Evolutionary conservation across 2,113 vertebrate species (phyloP), one percentile per base, ranked within the genome.

Genomic region (Mastomys coucha): DNA sequence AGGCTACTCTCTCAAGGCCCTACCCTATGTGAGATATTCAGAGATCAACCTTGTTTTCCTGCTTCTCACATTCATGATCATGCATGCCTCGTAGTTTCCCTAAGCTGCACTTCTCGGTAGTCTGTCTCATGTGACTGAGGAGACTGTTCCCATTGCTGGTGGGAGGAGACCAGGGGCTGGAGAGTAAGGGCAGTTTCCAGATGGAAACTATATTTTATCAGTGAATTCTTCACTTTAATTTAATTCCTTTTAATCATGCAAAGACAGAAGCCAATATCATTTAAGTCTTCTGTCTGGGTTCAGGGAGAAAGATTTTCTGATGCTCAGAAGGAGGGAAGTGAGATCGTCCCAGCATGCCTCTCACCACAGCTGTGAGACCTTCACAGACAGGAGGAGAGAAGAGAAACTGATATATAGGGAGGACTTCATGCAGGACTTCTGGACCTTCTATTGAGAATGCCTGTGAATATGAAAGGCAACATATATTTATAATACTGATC

Each of bases 31-130:
- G 49, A 67, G 42, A 22, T 33, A 8, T n/a, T 69, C 63, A 12
- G 80, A 14, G n/a, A n/a, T 42, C 65, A 33, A 14, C 75, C 80
- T 49, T 7, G 0, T 4, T 36, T 60, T 26, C 19, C n/a, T 45
- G 49, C 11, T 72, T 72, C 26, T 58, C n/a, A 16, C 14, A 13
- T 16, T 70, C 63, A 13, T 22, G 65, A n/a, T 39, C 76, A 67
- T 5, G 22, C 33, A 2, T 7, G 75, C 42, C 20, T 2, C 4
- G 0, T 3, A 24, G 36, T 24, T 69, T 16, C 49, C 65, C 51
- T 88, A 24, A 56, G 45, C 75, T n/a, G 10, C n/a, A 24, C 42
- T 58, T 36, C 31, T 22, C 20, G 53, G 33, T 51, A 81, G 31
- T 81, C 19, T 2, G 60, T 65, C 58, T 31, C 58, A 1, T 6